phyloP scores from a whole-genome alignment of 2,797 vertebrate species.

The Oreochromis grahami region DNA sequence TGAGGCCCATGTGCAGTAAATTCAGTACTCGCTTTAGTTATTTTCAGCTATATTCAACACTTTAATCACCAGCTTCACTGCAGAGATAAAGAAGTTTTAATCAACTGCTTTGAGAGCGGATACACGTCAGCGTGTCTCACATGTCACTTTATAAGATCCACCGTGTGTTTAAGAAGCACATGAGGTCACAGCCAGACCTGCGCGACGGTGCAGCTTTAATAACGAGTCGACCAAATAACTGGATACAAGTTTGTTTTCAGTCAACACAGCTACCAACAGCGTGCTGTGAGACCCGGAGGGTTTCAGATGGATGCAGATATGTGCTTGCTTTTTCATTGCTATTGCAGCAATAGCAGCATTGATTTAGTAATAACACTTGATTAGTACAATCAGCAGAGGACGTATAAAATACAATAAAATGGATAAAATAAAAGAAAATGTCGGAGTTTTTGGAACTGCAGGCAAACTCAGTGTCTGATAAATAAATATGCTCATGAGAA shows the following conservation, averaged over 20 bases:
- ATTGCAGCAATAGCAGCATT: neutral
- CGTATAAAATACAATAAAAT: neutral
- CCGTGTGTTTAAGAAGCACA: neutral
- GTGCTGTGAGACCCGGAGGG: accelerated
- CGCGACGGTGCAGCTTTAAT: neutral
- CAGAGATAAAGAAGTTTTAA: neutral
- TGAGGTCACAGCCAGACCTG: neutral
- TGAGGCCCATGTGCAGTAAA: neutral
- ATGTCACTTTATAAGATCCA: neutral
- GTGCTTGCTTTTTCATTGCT: neutral
- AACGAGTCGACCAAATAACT: neutral
- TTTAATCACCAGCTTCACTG: neutral
- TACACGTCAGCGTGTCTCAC: neutral
- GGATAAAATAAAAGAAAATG: neutral
- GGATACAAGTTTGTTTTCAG: neutral
- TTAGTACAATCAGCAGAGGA: neutral
- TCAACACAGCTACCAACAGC: neutral
- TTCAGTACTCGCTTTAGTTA: neutral
- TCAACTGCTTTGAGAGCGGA: neutral
- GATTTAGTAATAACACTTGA: neutral
- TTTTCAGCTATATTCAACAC: neutral
- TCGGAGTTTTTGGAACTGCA: neutral
- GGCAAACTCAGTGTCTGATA: neutral
- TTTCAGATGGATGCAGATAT: neutral
- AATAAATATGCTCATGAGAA: neutral